These are phyloP conservation scores for Sebastes minor DNA, from an alignment of 2,797 vertebrate species.

Conservation along the genomic window DNA sequence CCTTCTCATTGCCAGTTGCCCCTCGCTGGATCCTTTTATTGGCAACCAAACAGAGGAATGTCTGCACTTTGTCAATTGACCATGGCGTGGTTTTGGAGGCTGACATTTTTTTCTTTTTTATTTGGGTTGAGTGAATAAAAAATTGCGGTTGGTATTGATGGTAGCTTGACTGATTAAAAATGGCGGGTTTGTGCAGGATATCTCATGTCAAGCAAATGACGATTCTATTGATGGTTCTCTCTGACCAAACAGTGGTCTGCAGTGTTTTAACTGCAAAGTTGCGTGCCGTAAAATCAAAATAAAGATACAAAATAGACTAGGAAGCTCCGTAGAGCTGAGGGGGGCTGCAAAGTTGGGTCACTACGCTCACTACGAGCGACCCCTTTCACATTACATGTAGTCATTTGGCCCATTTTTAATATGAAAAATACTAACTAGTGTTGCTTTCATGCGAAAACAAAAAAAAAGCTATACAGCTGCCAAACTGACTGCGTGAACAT, in stretches of 20 bases:
- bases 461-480: neutral
- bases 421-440: neutral
- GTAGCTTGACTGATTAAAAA: too few species aligned
- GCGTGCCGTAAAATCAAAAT: neutral
- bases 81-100: too few species aligned
- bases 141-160: too few species aligned
- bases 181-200: neutral
- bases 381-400: neutral
- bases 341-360: neutral
- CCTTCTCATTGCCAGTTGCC: neutral
- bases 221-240: neutral
- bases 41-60: too few species aligned
- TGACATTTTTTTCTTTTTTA: too few species aligned
- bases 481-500: neutral
- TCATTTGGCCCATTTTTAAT: neutral
- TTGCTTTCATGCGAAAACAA: neutral
- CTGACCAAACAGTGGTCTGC: neutral
- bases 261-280: neutral
- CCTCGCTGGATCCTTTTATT: too few species aligned
- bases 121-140: too few species aligned
- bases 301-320: neutral
- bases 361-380: neutral
- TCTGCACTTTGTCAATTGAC: too few species aligned
- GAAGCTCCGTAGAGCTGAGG: neutral
- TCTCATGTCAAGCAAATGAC: neutral